These are phyloP conservation scores for Eulithis testata DNA, from an alignment of 2,888 invertebrate species.

Conservation along the genomic window DNA sequence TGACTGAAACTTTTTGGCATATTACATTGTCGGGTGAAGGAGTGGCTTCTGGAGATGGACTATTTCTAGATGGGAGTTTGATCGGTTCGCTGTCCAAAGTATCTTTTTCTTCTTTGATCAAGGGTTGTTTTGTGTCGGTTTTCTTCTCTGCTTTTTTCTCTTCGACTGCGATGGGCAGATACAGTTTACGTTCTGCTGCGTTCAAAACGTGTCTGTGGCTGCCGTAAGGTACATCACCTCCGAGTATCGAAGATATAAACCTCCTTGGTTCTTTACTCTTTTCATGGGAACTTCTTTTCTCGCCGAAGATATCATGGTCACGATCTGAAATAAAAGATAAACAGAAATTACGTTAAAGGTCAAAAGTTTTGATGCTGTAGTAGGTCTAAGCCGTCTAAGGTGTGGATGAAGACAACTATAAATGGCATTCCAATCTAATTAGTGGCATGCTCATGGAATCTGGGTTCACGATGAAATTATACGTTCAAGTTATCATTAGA, in stretches of 20 bases:
- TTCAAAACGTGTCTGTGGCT: slow-evolving; percentile 91
- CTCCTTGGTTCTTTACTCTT: slow-evolving; percentile 83
- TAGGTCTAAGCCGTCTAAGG: too few species aligned
- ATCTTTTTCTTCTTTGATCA: slow-evolving; percentile 87
- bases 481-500: slow-evolving; percentile 46
- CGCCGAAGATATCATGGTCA: slow-evolving; percentile 82
- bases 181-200: slow-evolving; percentile 92
- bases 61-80: slow-evolving; percentile 81
- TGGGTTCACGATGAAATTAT: slow-evolving; percentile 31
- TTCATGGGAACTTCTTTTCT: slow-evolving; percentile 65
- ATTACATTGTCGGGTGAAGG: slow-evolving; percentile 88
- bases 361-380: neutral
- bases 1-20: slow-evolving; percentile 90
- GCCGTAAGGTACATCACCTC: slow-evolving; percentile 93
- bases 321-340: slow-evolving; percentile 75
- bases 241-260: slow-evolving; percentile 92
- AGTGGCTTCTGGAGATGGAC: slow-evolving; percentile 80
- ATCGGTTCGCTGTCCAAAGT: slow-evolving; percentile 86
- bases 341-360: slow-evolving; percentile 2
- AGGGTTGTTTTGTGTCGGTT: slow-evolving; percentile 71
- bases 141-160: slow-evolving; percentile 78
- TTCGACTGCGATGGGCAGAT: slow-evolving; percentile 85
- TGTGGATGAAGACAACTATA: neutral
- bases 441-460: slow-evolving; percentile 15
- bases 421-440: slow-evolving; percentile 24